Evolutionary conservation across 2,797 vertebrate genomes (phyloP), one percentile per base, ranked within the genome.

Genomic region (Microctenopoma stevenorrisi): DNA sequence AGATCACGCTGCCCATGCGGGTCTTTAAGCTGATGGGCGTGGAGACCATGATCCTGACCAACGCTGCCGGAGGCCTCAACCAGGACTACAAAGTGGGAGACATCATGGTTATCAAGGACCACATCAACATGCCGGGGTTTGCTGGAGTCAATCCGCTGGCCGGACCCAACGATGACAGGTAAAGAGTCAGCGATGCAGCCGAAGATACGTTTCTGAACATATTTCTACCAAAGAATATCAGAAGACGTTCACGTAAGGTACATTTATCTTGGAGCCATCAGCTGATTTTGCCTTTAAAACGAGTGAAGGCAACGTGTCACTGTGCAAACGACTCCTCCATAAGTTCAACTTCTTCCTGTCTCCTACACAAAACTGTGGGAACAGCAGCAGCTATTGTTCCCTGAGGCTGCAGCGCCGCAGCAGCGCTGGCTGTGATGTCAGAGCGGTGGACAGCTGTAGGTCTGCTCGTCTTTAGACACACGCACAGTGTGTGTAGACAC

Each of bases 81-180:
- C 94, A 93, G 63, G 91, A 94, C 9, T 97, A 90, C 82, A 94
- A 95, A 40, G 96, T 97, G 64, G 96, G 96, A 1, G 96, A 98
- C 68, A 59, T 97, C 68, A 98, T 97, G 96, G 75, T 97, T 78
- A 94, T 97, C 59, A 96, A 93, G 54, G 96, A 98, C 84, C 96
- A 97, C 86, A 94, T 97, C 86, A 97, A 97, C 90, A 75, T 97
- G 64, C 95, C 95, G 0, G 96, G 96, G 1, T 93, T 97, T 2
- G 91, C 93, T 30, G 96, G 95, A 1, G 77, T 86, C 82, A 96
- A 93, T 86, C 96, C 96, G 0, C 92, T 98, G 70, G 22, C 46
- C 5, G 96, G 96, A 35, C 94, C 90, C 7, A 96, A 96, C 15
- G 95, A 97, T 0, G 95, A 96, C 1, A 92, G 93, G 96, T 96